Conservation (phyloP, 2,113 vertebrate species). For the Erythrocercus mccallii region DNA sequence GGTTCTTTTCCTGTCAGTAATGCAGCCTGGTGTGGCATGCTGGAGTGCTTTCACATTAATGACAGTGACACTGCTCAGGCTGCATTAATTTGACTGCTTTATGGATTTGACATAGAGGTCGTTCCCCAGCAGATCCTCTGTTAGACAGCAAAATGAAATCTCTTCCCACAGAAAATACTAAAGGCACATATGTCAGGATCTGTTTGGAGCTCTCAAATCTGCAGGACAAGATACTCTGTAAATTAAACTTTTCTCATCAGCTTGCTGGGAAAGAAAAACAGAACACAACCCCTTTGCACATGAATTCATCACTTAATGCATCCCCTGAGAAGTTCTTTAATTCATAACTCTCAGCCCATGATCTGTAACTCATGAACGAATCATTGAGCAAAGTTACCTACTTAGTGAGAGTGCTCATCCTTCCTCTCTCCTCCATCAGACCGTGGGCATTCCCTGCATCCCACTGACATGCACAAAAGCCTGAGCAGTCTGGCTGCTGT, state of each 20-base stretch:
- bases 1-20: neutral
- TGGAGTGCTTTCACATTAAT: neutral
- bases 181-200: neutral
- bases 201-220: neutral
- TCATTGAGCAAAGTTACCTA: neutral
- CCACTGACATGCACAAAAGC: neutral
- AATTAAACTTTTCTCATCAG: neutral
- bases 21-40: neutral
- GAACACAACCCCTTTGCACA: fast-evolving
- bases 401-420: neutral
- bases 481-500: neutral
- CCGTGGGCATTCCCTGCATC: neutral
- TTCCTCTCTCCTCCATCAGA: neutral
- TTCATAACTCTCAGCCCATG: neutral
- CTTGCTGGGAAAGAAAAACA: neutral
- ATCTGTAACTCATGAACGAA: neutral
- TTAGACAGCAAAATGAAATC: neutral
- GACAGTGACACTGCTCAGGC: neutral
- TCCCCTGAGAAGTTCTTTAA: neutral
- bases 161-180: neutral
- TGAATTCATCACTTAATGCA: neutral
- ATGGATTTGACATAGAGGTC: neutral
- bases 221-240: neutral
- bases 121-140: neutral
- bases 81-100: neutral